These are phyloP conservation scores for Lithophane ornitopus DNA, from an alignment of 2,888 invertebrate species.

Conservation along the genomic window DNA sequence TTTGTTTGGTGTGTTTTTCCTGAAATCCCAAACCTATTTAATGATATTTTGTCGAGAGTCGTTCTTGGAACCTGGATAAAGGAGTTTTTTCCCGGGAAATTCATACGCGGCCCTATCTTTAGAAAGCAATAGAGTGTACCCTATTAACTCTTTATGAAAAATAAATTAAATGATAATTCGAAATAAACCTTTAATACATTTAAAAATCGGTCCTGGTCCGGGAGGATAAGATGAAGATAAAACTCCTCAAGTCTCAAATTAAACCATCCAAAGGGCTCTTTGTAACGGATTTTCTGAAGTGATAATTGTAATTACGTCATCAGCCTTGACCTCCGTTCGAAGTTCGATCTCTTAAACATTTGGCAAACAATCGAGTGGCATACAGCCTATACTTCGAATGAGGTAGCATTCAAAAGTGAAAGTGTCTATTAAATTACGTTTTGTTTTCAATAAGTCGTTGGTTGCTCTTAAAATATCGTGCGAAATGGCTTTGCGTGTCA, in stretches of 20 bases:
- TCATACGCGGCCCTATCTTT: not conserved
- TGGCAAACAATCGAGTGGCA: slow-evolving; percentile 28
- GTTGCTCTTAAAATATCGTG: slow-evolving; percentile 33
- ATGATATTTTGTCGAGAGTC: not conserved
- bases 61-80: not conserved
- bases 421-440: slow-evolving; percentile 33
- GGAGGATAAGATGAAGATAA: not conserved
- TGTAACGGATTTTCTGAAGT: slow-evolving; percentile 20
- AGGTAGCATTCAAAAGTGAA: slow-evolving; percentile 45
- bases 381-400: slow-evolving; percentile 27
- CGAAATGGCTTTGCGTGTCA: slow-evolving; percentile 22
- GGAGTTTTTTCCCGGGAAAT: not conserved
- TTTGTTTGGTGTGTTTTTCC: not conserved
- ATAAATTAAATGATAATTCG: not conserved
- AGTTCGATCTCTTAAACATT: slow-evolving; percentile 51
- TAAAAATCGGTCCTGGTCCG: not conserved
- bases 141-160: too few relatives aligned
- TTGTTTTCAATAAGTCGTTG: slow-evolving; percentile 23
- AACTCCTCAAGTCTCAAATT: slow-evolving; percentile 1
- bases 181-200: not conserved
- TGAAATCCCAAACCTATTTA: not conserved
- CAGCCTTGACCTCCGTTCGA: slow-evolving; percentile 44
- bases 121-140: not conserved
- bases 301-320: slow-evolving; percentile 48
- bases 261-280: slow-evolving; percentile 35